Conservation (phyloP, 2,888 invertebrate genomes). For the Apeira syringaria region DNA sequence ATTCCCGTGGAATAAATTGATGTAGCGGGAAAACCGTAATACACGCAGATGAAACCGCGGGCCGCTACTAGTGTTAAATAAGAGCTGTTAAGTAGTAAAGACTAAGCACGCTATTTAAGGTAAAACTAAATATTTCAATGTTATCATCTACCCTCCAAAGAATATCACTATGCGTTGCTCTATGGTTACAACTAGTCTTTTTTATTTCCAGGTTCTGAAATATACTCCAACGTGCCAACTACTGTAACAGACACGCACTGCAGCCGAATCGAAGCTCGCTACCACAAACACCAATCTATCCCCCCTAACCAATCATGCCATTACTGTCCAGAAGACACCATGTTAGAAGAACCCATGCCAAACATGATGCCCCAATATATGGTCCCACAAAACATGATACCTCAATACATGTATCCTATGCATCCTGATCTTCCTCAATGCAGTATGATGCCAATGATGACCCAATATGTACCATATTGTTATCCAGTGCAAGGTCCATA, state of each 20-base stretch:
- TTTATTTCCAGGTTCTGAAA: constrained; percentile 63
- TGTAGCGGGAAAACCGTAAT: too few species aligned
- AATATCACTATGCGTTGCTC: too few species aligned
- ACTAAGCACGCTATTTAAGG: too few species aligned
- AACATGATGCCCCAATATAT: constrained; percentile 42
- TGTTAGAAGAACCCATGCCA: constrained; percentile 3
- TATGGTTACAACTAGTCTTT: too few species aligned
- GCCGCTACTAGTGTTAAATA: too few species aligned
- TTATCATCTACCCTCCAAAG: too few species aligned
- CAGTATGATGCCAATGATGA: constrained; percentile 58
- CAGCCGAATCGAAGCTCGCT: constrained; percentile 43
- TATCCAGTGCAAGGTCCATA: constrained; percentile 74
- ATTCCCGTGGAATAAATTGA: too few species aligned
- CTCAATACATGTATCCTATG: constrained; percentile 46
- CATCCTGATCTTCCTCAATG: constrained; percentile 44
- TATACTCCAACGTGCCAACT: constrained; percentile 68
- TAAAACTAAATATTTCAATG: too few species aligned
- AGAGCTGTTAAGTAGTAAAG: too few species aligned
- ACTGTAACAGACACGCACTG: constrained; percentile 43
- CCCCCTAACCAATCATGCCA: constrained; percentile 34
- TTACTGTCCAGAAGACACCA: constrained; percentile 30
- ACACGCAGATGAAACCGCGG: too few species aligned
- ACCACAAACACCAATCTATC: constrained; percentile 34
- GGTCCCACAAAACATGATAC: constrained; percentile 43
- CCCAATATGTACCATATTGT: constrained; percentile 72